Evolutionary conservation across 2,888 invertebrate genomes (phyloP), one percentile per base, ranked within the genome.

Genomic region (Lithophane ornitopus): DNA sequence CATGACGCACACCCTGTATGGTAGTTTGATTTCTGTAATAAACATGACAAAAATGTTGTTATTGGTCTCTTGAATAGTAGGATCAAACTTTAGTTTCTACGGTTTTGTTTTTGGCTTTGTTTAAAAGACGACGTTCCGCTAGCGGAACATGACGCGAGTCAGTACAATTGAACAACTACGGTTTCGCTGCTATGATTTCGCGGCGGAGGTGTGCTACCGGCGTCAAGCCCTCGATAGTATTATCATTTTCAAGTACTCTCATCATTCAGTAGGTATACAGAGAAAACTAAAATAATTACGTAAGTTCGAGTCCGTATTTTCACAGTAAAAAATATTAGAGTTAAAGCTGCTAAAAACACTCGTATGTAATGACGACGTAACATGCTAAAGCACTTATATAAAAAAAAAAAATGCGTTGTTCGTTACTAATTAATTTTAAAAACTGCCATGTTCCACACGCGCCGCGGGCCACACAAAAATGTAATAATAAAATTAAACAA

Each of bases 381-480:
- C 81, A 70, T 49, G 83, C n/a, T 78, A 68, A 68, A 68, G 67
- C 74, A 56, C 83, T 70, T 41, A 7, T 11, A 28, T 4, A 73
- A 44, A 46, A 54, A 74, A 74, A 74, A 83, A 6, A 70, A 22
- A 49, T 39, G 41, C 28, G 41, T 26, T 83, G 81, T 71, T 54
- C 39, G 28, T 65, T 68, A 26, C 22, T 71, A 82, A 82, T 79
- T 78, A 52, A 73, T 70, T 34, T 56, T n/a, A 67, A 71, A 76
- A 83, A 59, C 49, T 39, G 70, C n/a, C 63, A 34, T 56, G 49
- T 58, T 0, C 28, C 58, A 63, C 54, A 68, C 9, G n/a, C 14
- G 28, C 67, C 41, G n/a, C 44, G 28, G 19, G 67, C 44, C 39
- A 41, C n/a, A 52, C 58, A 56, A 54, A 70, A 41, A 52, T 39